phyloP scores from a whole-genome alignment of 1,140 invertebrate species.

The Galleria mellonella region DNA sequence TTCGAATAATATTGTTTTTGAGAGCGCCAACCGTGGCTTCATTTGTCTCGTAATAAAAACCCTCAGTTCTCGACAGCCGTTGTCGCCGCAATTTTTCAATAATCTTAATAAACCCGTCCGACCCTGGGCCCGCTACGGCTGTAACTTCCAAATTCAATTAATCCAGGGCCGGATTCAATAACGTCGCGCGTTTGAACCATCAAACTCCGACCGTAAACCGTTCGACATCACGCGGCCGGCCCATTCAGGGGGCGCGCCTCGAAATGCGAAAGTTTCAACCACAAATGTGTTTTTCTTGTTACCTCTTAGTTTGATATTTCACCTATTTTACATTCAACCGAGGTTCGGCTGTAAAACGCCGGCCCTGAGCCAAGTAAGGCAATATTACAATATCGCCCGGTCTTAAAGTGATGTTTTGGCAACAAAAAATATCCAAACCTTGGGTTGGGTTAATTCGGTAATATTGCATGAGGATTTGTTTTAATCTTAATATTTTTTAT shows the following conservation, averaged over 20 bases:
- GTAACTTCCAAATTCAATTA: slow-evolving; percentile 30
- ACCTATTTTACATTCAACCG: slow-evolving; percentile 41
- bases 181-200: slow-evolving; percentile 15
- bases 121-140: slow-evolving; percentile 9
- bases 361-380: slow-evolving; percentile 8
- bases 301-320: slow-evolving; percentile 42
- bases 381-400: slow-evolving; percentile 10
- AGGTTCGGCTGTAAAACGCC: slow-evolving; percentile 7
- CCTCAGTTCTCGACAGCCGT: background rate
- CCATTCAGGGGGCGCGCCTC: slow-evolving; percentile 10
- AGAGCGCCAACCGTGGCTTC: too few species aligned
- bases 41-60: too few species aligned
- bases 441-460: too few species aligned
- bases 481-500: too few species aligned
- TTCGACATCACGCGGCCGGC: slow-evolving; percentile 1
- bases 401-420: slow-evolving; percentile 1
- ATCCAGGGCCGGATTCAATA: slow-evolving; percentile 27
- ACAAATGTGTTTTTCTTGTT: slow-evolving; percentile 44
- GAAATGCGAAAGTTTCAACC: slow-evolving; percentile 25
- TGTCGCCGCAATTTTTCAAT: slow-evolving; percentile 7
- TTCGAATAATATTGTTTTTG: too few species aligned
- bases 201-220: slow-evolving; percentile 21
- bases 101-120: slow-evolving; percentile 15
- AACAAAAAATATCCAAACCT: too few species aligned
- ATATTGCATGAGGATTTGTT: too few species aligned